These are phyloP conservation scores for Ormyrus thymus DNA, from an alignment of 2,888 invertebrate genomes.

Conservation along the genomic window DNA sequence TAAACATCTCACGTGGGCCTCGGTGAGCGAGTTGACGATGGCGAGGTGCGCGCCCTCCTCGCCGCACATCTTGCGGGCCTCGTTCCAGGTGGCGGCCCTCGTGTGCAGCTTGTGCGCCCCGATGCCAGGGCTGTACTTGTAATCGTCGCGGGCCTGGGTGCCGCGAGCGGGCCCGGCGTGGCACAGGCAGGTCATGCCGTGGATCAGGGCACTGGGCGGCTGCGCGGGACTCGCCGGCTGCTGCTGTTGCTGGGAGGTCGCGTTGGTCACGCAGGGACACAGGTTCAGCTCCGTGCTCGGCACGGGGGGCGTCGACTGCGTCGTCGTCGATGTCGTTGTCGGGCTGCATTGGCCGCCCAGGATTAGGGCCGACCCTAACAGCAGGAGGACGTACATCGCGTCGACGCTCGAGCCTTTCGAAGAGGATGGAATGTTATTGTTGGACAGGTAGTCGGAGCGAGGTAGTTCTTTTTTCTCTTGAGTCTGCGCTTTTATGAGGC, in stretches of 20 bases:
- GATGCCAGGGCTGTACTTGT: slow-evolving; percentile 64
- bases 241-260: background rate
- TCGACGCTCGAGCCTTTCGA: too few species aligned
- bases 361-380: background rate
- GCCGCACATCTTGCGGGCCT: slow-evolving; percentile 67
- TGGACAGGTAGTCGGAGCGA: too few species aligned
- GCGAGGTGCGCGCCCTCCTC: slow-evolving; percentile 69
- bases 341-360: background rate
- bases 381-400: background rate
- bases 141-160: slow-evolving; percentile 64
- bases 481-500: too few species aligned
- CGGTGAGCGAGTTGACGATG: slow-evolving; percentile 62
- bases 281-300: slow-evolving; percentile 30
- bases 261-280: slow-evolving; percentile 18
- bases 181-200: slow-evolving; percentile 67
- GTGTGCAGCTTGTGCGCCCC: slow-evolving; percentile 69
- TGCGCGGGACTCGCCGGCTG: background rate
- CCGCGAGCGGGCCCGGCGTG: slow-evolving; percentile 59
- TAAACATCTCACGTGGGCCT: slow-evolving; percentile 57
- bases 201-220: slow-evolving; percentile 56
- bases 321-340: background rate
- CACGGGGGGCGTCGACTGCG: background rate
- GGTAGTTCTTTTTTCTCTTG: too few species aligned
- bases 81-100: slow-evolving; percentile 65
- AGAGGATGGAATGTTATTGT: too few species aligned